Base-by-base conservation (phyloP, 2,888 invertebrate species). In the Malachius bipustulatus region DNA sequence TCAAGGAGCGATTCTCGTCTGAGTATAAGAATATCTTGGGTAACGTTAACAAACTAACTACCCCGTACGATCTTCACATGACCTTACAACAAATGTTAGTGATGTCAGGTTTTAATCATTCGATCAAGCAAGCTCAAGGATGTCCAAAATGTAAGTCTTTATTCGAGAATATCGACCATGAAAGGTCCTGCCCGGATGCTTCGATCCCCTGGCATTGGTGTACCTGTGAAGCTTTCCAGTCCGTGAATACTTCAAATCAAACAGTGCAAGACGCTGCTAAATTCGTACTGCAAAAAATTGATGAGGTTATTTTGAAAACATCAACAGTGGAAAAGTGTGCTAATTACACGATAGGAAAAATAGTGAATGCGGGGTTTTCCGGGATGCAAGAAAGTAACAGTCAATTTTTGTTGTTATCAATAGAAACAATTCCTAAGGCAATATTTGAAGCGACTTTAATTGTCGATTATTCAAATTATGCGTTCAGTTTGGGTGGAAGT, bases 171-270 rank as follows among this genome's bases (percentile, higher is more conserved):
- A 64, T 77, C 2, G 67, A 69, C 26, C 8, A 6, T 9, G 69
- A 69, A 43, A 67, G 82, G 14, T 73, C 75, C 2, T 82, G 82
- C 48, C 59, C 62, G 26, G 75, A 80, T 35, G 73, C 70, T 3
- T 68, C 67, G 2, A 72, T 82, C 35, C 65, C 68, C n/a, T 67
- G 71, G 27, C 80, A 80, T 51, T 82, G 81, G 81, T 82, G 82
- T 52, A 73, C 77, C 36, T 82, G 82, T 49, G 70, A 72, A 39
- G 68, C 70, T 15, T 68, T 76, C 46, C 62, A 67, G 45, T 53
- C 65, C 10, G 52, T 65, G 33, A 59, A 62, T 38, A 45, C 48
- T 4, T 55, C 62, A 29, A 69, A 73, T 34, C 50, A 59, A 28
- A 63, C 69, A 24, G 73, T 71, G 4, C 50, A 59, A 11, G 64